Conservation (phyloP, 1,140 invertebrate genomes). For the Centruroides sculpturatus region DNA sequence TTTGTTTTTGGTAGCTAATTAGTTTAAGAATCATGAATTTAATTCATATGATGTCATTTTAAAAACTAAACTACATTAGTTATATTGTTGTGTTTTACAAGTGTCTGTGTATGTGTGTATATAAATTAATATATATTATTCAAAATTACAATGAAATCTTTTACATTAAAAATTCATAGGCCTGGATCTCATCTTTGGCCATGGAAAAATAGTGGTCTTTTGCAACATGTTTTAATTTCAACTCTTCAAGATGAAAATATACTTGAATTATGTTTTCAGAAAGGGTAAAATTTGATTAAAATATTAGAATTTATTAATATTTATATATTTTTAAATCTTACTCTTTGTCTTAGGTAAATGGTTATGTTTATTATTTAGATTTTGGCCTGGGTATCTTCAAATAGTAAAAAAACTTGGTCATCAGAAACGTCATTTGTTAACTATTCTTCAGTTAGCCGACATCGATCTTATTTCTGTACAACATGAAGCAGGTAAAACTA, state of each 20-base stretch:
- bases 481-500: conserved; percentile 3
- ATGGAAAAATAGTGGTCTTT: conserved; percentile 5
- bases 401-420: conserved; percentile 1
- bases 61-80: too few species aligned
- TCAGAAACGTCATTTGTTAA: conserved; percentile 1
- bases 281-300: neutral
- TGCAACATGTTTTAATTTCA: conserved; percentile 1
- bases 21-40: too few species aligned
- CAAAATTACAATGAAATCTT: too few species aligned
- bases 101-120: too few species aligned
- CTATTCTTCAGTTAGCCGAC: conserved; percentile 6
- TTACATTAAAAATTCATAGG: neutral
- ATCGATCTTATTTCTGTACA: conserved; percentile 5
- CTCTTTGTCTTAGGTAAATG: neutral
- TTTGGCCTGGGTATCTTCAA: conserved; percentile 8
- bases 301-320: neutral
- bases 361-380: conserved; percentile 1
- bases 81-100: too few species aligned
- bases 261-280: neutral
- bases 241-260: neutral
- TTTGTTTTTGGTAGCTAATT: too few species aligned
- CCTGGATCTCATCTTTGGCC: conserved; percentile 8
- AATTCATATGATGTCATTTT: too few species aligned
- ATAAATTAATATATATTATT: neutral
- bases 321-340: neutral